phyloP scores from a whole-genome alignment of 2,113 vertebrate genomes.

The Hylia prasina region DNA sequence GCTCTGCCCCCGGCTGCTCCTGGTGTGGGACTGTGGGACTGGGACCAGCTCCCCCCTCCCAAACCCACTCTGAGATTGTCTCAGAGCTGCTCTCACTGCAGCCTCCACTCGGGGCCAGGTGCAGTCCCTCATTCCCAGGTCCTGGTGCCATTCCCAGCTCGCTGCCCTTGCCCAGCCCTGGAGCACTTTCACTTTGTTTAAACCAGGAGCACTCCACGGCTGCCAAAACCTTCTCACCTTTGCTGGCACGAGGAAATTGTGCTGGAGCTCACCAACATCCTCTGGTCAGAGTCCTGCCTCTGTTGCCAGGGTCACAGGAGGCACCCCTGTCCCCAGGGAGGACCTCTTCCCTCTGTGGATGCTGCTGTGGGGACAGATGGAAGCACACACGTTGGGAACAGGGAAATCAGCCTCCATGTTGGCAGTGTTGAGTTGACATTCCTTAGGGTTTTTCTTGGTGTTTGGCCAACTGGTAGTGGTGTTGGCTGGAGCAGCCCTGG shows the following conservation, averaged over 20 bases:
- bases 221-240: background rate
- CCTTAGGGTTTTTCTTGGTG: background rate
- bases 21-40: background rate
- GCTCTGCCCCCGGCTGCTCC: background rate
- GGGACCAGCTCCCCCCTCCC: background rate
- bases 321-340: background rate
- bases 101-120: background rate
- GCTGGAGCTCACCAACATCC: background rate
- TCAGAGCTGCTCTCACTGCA: background rate
- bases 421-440: background rate
- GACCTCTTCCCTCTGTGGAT: background rate
- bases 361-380: background rate
- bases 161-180: background rate
- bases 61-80: background rate
- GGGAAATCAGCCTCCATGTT: accelerated
- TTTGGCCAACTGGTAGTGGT: background rate
- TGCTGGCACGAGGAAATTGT: accelerated
- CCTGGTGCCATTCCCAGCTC: background rate
- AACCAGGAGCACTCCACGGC: background rate
- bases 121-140: background rate
- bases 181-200: background rate
- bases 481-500: background rate
- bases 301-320: background rate
- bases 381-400: background rate
- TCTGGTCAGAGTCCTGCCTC: background rate